Base-by-base conservation (phyloP, 2,113 vertebrate species). In the Ageneiosus marmoratus region DNA sequence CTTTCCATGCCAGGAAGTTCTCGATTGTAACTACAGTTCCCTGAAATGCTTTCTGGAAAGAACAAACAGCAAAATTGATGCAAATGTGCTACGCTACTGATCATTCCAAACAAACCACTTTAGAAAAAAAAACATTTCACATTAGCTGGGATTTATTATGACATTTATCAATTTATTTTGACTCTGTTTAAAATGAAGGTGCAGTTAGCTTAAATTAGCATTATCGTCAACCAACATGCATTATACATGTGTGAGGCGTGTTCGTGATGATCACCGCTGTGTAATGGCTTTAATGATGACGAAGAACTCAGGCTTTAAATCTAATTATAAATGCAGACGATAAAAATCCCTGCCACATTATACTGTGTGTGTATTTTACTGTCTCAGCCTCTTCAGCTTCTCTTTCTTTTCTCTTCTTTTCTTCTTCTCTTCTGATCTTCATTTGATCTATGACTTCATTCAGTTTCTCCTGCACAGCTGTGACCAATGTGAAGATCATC, bases 401-500 rank as follows among this genome's bases (percentile, higher is more conserved):
- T 90, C 73, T 95, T 90, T 99, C 97, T 90, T 95, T 95, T 86
- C 91, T 92, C 80, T 80, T 93, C 83, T 96, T 96, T 86, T 98
- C 98, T 80, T 98, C 96, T 86, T 99, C 98, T 93, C 89, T 93
- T 90, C 96, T 94, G 73, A 91, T 96, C 92, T 98, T 99, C 84
- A 97, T 97, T 82, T 95, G 90, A 92, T 99, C 98, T 46, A 99
- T 95, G 74, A 98, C 96, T 94, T 98, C 96, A 83, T 99, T 99
- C 79, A 99, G 94, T 90, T 96, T 98, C 77, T 99, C 98, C 91
- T 99, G 98, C 48, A 98, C 97, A 37, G 97, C 96, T 56, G 97
- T 98, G 29, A 99, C 97, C 87, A 99, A 89, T 24, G 97, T 98
- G 90, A 99, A 99, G 78, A 99, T 99, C 98, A 99, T 99, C 46